Evolutionary conservation across 2,888 invertebrate genomes (phyloP), one percentile per base, ranked within the genome.

Genomic region (Psylliodes chrysocephalus): DNA sequence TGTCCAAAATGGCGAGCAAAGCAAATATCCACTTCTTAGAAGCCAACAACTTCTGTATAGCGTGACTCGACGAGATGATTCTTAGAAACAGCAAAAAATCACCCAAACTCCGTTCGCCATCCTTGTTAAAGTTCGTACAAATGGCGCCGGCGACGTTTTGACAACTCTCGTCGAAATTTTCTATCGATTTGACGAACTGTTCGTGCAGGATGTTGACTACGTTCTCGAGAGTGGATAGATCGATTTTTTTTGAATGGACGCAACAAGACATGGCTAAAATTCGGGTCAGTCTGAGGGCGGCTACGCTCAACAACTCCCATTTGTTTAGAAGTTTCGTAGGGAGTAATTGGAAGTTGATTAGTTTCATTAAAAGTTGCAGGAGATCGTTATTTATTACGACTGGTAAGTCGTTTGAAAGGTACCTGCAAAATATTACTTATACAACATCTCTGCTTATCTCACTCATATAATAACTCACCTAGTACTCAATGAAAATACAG

Each of bases 71-170:
- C 6, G 86, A 84, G 22, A 87, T 80, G n/a, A 85, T 83, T 19
- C 86, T 77, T 18, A 87, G 75, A 75, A 87, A 87, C 28, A 87
- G 83, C 49, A 88, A 78, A 70, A 85, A 85, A 75, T 87, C 86
- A 3, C 86, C 86, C 10, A 88, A 78, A 17, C 80, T 78, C 40
- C 82, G 78, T 68, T 84, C 82, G 70, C 79, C 72, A 79, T 77
- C 72, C n/a, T 69, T 25, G 12, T 22, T 10, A 25, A 60, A 60
- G 65, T 66, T 70, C 63, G 72, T 57, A 62, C 30, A 51, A 35
- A 51, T n/a, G 7, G 56, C 47, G 15, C 54, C 66, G 17, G 60
- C 52, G 54, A 72, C 64, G 42, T 57, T 60, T 63, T 75, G 62
- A 60, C 69, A 67, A 33, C 63, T 70, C 51, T 74, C 72, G 33